Evolutionary conservation across 1,140 invertebrate species (phyloP), one percentile per base, ranked within the genome.

Genomic region (Rhagoletis zephyria): DNA sequence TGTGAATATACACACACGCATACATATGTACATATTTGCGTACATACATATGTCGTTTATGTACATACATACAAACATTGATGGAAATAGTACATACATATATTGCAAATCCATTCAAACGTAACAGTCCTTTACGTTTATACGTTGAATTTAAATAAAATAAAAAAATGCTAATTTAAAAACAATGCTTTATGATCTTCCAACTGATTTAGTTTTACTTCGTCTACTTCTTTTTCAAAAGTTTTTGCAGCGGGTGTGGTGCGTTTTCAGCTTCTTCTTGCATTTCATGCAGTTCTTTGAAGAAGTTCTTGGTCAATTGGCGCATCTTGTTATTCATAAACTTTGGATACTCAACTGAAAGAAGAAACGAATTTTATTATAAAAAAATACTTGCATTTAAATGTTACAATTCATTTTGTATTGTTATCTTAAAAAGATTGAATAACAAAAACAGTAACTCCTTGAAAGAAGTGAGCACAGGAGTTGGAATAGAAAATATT

Each of bases 291-390:
- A 86, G 63, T 64, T 86, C 85, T 7, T 10, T 5, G 42, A 86
- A 86, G 19, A 86, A 86, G 10, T 86, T 12, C 16, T 56, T 81
- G 42, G 74, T 81, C 42, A 81, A 19, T 30, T n/a, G 19, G 14
- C 74, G 74, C 74, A 81, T 81, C 19, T 81, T 81, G 48, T 81
- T 7, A 48, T 42, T 81, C 74, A 81, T 81, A 3, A 56, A 56
- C 56, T n/a, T 59, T 51, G 74, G 74, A 56, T 19, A 81, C 45
- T 81, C 74, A 59, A 81, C 74, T 81, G 51, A 56, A 81, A 56
- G 19, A 30, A 30, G 30, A 30, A 30, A 30, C 30, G 1, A 30
- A 30, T 30, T 30, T 30, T 30, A 30, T 30, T 30, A 30, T 30
- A 30, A 30, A 30, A 30, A 0, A 30, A 30, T 30, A 30, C 30